These are phyloP conservation scores for Xiphophorus hellerii DNA, from an alignment of 2,113 vertebrate species.

Conservation along the genomic window DNA sequence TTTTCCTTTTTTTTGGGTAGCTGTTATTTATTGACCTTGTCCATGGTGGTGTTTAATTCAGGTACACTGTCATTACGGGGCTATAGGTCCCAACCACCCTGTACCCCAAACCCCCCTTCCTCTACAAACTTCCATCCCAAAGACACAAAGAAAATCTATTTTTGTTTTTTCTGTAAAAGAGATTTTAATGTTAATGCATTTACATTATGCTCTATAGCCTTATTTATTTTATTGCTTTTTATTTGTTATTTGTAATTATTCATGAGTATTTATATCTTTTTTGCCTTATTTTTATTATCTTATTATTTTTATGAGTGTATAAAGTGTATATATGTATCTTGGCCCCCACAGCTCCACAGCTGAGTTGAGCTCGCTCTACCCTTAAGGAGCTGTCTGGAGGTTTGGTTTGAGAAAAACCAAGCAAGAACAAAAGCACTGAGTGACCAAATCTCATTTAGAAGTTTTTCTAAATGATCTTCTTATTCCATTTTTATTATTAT, in stretches of 20 bases:
- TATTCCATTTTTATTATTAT: constrained; percentile 27
- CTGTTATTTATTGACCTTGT: constrained; percentile 82
- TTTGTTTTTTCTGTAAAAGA: constrained; percentile 73
- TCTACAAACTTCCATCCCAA: constrained; percentile 63
- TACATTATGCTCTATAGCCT: constrained; percentile 75
- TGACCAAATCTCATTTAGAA: constrained; percentile 77
- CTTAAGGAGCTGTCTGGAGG: constrained; percentile 63
- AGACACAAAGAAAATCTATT: constrained; percentile 73
- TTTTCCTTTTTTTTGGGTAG: constrained; percentile 51
- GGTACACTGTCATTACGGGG: constrained; percentile 81
- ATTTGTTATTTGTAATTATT: constrained; percentile 76
- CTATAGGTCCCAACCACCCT: constrained; percentile 50
- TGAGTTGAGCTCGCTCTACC: constrained; percentile 68
- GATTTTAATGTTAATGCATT: constrained; percentile 79
- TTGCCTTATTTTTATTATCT: constrained; percentile 71
- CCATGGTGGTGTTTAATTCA: constrained; percentile 80
- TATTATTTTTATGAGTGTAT: constrained; percentile 69
- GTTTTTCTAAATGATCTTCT: constrained; percentile 57
- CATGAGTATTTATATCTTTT: constrained; percentile 80
- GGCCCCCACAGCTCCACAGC: constrained; percentile 69
- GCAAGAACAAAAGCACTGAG: constrained; percentile 81
- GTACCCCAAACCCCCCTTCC: constrained; percentile 9
- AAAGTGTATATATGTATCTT: constrained; percentile 76
- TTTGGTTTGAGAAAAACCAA: constrained; percentile 66
- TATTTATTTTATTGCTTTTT: constrained; percentile 82